phyloP scores from a whole-genome alignment of 92 coral and sea anemone species.

The Actinostola sp. region DNA sequence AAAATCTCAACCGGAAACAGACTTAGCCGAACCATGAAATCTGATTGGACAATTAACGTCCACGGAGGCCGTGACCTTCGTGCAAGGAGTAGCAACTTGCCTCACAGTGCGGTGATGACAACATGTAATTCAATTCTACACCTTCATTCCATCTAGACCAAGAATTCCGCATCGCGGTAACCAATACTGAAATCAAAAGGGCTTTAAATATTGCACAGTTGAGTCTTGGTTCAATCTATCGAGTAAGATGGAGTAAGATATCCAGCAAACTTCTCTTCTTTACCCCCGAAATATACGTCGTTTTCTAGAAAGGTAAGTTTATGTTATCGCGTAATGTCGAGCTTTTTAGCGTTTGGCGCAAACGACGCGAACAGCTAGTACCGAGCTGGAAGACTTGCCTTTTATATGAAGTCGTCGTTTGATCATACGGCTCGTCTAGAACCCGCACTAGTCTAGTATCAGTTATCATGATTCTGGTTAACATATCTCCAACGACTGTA shows the following conservation, averaged over 20 bases:
- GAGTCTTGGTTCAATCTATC: not conserved
- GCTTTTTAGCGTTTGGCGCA: too few relatives aligned
- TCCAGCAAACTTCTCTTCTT: too few relatives aligned
- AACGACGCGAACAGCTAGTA: too few relatives aligned
- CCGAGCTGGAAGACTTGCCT: too few relatives aligned
- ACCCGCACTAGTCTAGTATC: not conserved
- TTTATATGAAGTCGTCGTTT: too few relatives aligned
- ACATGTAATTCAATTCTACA: conserved; percentile 13
- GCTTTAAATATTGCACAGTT: not conserved
- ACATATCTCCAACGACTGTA: not conserved
- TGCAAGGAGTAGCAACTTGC: not conserved
- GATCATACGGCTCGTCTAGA: too few relatives aligned
- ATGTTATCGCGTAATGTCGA: too few relatives aligned
- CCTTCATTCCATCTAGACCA: conserved; percentile 4
- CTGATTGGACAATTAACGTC: conserved; percentile 1
- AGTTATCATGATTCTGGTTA: not conserved
- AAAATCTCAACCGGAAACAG: not conserved
- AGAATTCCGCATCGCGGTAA: not conserved
- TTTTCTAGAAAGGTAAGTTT: not conserved
- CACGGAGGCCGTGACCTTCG: conserved; percentile 3
- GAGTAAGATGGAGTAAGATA: too few relatives aligned
- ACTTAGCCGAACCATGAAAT: too few relatives aligned
- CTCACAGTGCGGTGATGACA: conserved; percentile 3
- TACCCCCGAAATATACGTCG: too few relatives aligned
- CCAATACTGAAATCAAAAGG: not conserved